Base-by-base conservation (phyloP, 2,888 invertebrate genomes). In the Steinernema carpocapsae region DNA sequence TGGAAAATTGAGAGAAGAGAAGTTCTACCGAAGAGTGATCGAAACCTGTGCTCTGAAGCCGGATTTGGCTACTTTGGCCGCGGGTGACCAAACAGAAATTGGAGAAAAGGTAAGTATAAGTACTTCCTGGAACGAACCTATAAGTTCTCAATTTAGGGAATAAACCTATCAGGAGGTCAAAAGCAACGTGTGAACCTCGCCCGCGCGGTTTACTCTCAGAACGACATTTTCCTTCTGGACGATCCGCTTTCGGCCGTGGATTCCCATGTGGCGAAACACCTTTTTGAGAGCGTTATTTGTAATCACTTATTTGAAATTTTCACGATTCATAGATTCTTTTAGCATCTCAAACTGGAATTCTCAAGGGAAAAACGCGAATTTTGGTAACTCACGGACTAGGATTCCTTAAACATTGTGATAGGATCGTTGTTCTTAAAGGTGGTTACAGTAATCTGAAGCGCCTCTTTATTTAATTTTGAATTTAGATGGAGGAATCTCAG, bases 221-320 rank as follows among this genome's bases (percentile, higher is more conserved):
- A 93, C 0, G 94, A 95, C 86, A 91, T 95, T 78, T 96, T 95
- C 89, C 92, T 95, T 86, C 90, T 99, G 84, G 97, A 99, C 88
- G 97, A 99, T 91, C 97, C 97, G 1, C 87, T 92, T 71, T 94
- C 94, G 87, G 97, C 97, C 4, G 97, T 97, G 0, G 97, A 97
- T 89, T 92, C 94, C 42, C 97, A 97, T 88, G 97, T 97, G 72
- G 97, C 97, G 17, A 95, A 95, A 89, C 96, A 97, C 88, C 94
- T 97, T 85, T 99, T 97, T 88, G 94, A 97, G 81, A 92, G 94
- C 88, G 94, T 94, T 37, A 92, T 97, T 77, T 94, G 95, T 42
- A 56, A 75, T 80, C 76, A n/a, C n/a, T n/a, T n/a, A n/a, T n/a
- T n/a, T n/a, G n/a, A n/a, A n/a, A n/a, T n/a, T n/a, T n/a, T n/a